Base-by-base conservation (phyloP, 2,113 vertebrate genomes). In the Lonchura striata region DNA sequence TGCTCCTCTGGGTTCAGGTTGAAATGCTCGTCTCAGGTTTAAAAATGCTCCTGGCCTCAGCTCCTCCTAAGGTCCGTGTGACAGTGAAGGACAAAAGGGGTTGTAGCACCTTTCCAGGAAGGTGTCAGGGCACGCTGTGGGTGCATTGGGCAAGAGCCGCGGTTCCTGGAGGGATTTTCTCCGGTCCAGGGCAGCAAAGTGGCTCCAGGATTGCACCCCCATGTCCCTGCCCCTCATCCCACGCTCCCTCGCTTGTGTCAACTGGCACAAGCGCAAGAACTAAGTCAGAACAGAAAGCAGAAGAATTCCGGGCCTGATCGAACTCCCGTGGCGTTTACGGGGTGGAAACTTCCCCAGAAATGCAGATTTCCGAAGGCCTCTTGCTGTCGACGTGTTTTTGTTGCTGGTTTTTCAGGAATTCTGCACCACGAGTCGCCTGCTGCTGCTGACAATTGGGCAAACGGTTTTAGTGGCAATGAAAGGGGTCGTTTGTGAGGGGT, bases 271-370 rank as follows among this genome's bases (percentile, higher is more conserved):
- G 22, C 66, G 13, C 90, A 85, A 87, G 39, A 80, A 2, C 95
- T 96, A 90, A 96, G 94, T 91, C 88, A 74, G 57, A 96, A 80
- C 92, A 96, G 93, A 94, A 74, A 95, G 82, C 87, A 88, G 16
- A 95, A 85, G 87, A 90, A 95, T 96, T 87, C 66, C 1, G 13
- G 86, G 90, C 93, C 13, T 25, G 90, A 59, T 94, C 2, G n/a
- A 47, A n/a, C 91, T 88, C 94, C 94, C 5, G 57, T 4, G 2
- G 91, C 54, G 84, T 95, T 94, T 93, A 95, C 31, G 4, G 94
- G 93, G 88, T 93, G 95, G 96, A 92, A 97, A 77, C 82, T 80
- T 94, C 68, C 94, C 90, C 94, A 91, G n/a, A 69, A 95, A 77
- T 60, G 65, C 42, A 41, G 44, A 87, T 95, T 89, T 91, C 94